Conservation (phyloP, 2,113 vertebrate species). For the Bubo bubo region DNA sequence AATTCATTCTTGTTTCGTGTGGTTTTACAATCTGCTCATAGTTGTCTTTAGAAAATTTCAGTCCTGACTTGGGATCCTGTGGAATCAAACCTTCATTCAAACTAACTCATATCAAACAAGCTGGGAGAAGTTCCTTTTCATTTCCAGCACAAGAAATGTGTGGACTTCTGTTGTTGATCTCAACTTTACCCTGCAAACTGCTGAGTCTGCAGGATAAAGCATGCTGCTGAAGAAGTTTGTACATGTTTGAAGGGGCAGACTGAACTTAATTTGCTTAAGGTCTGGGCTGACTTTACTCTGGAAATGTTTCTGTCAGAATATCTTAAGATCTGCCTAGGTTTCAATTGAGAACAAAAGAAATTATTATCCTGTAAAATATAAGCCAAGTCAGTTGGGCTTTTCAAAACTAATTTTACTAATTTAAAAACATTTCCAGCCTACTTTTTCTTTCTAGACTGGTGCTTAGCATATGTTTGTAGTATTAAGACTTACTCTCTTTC, state of each 20-base stretch:
- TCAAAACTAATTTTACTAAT: background rate
- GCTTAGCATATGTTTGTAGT: background rate
- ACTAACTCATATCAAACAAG: background rate
- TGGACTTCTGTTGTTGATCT: background rate
- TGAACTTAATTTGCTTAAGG: constrained; percentile 80
- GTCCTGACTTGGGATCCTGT: background rate
- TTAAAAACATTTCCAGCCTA: background rate
- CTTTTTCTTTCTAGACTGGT: background rate
- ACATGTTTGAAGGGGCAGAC: constrained; percentile 73
- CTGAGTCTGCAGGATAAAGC: constrained; percentile 71
- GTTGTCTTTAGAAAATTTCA: background rate
- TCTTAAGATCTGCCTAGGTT: constrained; percentile 71
- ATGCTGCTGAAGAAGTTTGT: constrained; percentile 85
- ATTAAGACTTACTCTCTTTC: background rate
- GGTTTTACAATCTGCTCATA: background rate
- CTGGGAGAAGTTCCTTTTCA: background rate
- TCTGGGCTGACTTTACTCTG: constrained; percentile 79
- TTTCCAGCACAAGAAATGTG: background rate
- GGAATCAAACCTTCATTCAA: background rate
- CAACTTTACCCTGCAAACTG: background rate
- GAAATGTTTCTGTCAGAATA: constrained; percentile 71
- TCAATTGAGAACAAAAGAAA: background rate
- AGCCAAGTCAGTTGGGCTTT: background rate
- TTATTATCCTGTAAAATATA: background rate
- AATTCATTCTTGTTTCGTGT: background rate